phyloP scores from a whole-genome alignment of 2,888 invertebrate species.

The Aleiodes leptofemur region DNA sequence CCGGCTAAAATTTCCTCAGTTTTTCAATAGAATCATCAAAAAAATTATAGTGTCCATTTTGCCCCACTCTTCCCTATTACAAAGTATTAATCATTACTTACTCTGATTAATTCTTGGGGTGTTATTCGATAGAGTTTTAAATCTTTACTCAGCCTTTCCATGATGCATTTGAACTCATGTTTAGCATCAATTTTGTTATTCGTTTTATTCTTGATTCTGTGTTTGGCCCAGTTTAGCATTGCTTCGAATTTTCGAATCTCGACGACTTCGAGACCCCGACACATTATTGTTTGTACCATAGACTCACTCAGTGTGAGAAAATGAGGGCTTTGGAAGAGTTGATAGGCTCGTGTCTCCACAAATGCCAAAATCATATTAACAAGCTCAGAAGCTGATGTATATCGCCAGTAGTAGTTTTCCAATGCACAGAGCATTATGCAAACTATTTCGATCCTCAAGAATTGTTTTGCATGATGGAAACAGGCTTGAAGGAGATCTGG shows the following conservation, averaged over 20 bases:
- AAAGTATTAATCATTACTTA: constrained; percentile 63
- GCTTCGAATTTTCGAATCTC: constrained; percentile 95
- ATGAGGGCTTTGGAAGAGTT: constrained; percentile 89
- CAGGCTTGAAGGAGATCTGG: constrained; percentile 95
- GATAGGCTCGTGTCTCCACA: constrained; percentile 90
- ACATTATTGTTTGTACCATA: constrained; percentile 96
- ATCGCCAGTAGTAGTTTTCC: constrained; percentile 97
- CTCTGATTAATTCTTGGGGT: constrained; percentile 94
- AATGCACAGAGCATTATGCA: constrained; percentile 94
- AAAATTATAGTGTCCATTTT: too few relatives aligned
- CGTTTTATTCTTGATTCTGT: constrained; percentile 84
- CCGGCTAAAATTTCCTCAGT: too few relatives aligned
- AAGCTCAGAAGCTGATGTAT: constrained; percentile 94
- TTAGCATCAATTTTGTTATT: constrained; percentile 88
- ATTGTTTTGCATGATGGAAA: constrained; percentile 96
- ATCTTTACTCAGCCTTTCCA: constrained; percentile 93
- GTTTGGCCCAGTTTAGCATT: constrained; percentile 92
- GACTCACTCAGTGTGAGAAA: constrained; percentile 93
- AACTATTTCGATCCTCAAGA: constrained; percentile 93
- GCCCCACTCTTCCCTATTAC: too few relatives aligned
- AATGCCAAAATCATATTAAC: constrained; percentile 96
- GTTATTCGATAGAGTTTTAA: constrained; percentile 93
- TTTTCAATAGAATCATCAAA: too few relatives aligned
- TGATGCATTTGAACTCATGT: constrained; percentile 93
- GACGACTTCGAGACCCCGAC: constrained; percentile 90